Conservation (phyloP, 2,797 vertebrate genomes). For the Acrossocheilus fasciatus region DNA sequence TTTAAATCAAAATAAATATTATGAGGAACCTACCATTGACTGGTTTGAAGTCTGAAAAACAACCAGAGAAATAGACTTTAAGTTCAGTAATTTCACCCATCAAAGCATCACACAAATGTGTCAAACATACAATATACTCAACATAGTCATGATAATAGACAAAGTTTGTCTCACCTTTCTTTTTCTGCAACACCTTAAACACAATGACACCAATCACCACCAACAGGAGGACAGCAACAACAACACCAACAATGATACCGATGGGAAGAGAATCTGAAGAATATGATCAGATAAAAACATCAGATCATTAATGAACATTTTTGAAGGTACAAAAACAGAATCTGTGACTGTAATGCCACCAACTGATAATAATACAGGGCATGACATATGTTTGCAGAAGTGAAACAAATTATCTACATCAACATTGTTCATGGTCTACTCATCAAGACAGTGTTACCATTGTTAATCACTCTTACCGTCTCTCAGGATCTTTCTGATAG, state of each 20-base stretch:
- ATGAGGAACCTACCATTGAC: slow-evolving; percentile 10
- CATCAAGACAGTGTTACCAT: too few relatives aligned
- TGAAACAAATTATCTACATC: too few relatives aligned
- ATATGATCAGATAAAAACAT: background rate
- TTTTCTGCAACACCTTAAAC: background rate
- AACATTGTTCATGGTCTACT: too few relatives aligned
- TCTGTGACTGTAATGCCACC: background rate
- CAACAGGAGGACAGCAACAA: background rate
- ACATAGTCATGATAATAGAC: background rate
- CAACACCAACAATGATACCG: background rate
- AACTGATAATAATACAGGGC: too few relatives aligned
- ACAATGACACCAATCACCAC: background rate
- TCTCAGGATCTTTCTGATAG: slow-evolving; percentile 32
- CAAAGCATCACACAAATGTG: background rate
- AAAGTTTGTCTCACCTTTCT: background rate
- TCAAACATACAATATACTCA: too few relatives aligned
- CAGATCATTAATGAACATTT: background rate
- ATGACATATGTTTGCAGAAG: too few relatives aligned
- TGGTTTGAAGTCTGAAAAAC: slow-evolving; percentile 7
- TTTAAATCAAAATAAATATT: background rate
- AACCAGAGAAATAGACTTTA: background rate
- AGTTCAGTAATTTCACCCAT: background rate
- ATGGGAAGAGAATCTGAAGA: background rate
- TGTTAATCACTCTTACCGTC: background rate
- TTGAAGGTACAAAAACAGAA: too few relatives aligned